A percentile compares a stretch with the other conserved stretches of the same genome.
Conservation (phyloP, 2,113 vertebrate species). For the Saguinus imperator region DNA sequence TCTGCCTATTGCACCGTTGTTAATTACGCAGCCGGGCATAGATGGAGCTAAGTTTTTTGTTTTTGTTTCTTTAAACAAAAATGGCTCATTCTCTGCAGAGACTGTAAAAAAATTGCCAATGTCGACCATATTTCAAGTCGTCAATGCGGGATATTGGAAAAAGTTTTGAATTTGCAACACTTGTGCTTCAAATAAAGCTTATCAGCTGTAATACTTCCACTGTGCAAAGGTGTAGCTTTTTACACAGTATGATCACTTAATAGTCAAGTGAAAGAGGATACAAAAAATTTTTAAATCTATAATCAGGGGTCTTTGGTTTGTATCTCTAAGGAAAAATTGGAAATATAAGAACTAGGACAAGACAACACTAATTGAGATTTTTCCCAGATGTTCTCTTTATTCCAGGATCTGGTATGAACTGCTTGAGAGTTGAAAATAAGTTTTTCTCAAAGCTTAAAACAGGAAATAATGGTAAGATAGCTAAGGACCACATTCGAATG, state of each 20-base stretch:
- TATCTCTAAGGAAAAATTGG: not conserved
- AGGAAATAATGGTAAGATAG: not conserved
- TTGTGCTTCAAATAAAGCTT: too few relatives aligned
- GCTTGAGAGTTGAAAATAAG: not conserved
- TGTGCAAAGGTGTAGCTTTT: not conserved
- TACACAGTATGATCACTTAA: not conserved
- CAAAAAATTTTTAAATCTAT: not conserved
- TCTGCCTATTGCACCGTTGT: not conserved
- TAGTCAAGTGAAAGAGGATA: not conserved
- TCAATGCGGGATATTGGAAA: too few relatives aligned
- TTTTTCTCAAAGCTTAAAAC: not conserved
- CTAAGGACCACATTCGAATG: not conserved
- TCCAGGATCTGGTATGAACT: not conserved
- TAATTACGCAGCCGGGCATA: not conserved
- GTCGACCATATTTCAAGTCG: too few relatives aligned
- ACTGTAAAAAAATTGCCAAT: too few relatives aligned
- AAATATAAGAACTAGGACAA: not conserved
- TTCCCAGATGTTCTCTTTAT: not conserved
- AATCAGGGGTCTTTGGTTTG: not conserved
- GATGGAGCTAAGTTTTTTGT: not conserved
- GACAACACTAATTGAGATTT: not conserved
- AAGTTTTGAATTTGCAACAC: too few relatives aligned
- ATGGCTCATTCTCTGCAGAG: too few relatives aligned
- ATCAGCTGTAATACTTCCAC: too few relatives aligned
- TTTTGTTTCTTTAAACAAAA: too few relatives aligned